Evolutionary conservation across 2,113 vertebrate species (phyloP).

Genomic region (Lepidothrix coronata): DNA sequence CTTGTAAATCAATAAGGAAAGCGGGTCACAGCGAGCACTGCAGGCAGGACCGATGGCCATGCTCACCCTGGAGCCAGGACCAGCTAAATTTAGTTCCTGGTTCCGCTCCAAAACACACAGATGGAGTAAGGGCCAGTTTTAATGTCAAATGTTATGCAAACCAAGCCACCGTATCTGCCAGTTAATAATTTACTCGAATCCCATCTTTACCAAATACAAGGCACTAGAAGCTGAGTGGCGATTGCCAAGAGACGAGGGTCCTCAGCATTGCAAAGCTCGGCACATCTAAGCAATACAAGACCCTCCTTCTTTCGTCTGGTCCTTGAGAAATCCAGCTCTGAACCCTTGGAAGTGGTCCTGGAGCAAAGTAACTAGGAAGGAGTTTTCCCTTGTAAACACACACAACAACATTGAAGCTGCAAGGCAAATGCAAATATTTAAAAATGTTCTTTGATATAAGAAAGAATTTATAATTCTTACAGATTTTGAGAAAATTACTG

Average conservation of each 20-base stretch:
- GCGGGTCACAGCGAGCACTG: rapidly evolving
- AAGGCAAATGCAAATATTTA: neutral
- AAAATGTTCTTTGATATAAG: neutral
- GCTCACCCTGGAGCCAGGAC: neutral
- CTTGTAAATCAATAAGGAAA: neutral
- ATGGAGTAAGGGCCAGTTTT: neutral
- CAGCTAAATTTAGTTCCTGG: constrained; percentile 35
- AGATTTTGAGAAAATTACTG: neutral
- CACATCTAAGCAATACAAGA: neutral
- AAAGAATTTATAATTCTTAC: neutral
- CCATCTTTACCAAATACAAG: neutral
- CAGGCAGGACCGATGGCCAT: neutral
- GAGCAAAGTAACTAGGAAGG: neutral
- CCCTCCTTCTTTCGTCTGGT: neutral
- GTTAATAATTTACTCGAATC: neutral
- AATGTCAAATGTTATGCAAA: neutral
- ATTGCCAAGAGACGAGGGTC: neutral
- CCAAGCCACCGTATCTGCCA: neutral
- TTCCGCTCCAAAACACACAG: constrained; percentile 23
- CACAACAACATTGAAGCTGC: neutral
- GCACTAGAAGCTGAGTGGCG: neutral
- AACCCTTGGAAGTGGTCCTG: neutral
- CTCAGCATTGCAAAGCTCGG: rapidly evolving
- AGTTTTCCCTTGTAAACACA: neutral
- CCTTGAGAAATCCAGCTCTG: neutral